These are phyloP conservation scores for Capromys pilorides DNA, from an alignment of 2,797 vertebrate species.

Conservation along the genomic window DNA sequence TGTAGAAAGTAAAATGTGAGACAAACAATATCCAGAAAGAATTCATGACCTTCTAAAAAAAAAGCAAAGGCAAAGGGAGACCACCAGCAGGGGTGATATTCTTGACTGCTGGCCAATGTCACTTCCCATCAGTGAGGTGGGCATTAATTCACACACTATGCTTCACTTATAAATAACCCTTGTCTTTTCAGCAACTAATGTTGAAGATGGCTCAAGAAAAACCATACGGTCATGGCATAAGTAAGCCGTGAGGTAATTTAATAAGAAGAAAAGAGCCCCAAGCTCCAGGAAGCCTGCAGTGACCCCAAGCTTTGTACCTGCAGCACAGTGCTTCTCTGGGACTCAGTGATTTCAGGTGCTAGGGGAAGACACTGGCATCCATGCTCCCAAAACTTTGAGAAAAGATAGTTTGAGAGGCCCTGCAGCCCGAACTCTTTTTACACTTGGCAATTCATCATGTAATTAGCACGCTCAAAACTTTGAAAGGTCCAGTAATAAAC, in stretches of 20 bases:
- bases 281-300: background rate
- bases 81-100: fast-evolving
- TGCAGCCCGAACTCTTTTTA: background rate
- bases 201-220: background rate
- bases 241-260: background rate
- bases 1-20: background rate
- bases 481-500: background rate
- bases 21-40: background rate
- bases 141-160: background rate
- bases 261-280: background rate
- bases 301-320: background rate
- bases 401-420: background rate
- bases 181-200: background rate
- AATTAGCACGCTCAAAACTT: background rate
- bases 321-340: background rate
- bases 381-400: background rate
- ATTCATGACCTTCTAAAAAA: background rate
- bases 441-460: background rate
- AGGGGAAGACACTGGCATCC: background rate
- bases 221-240: background rate
- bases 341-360: background rate
- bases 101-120: background rate
- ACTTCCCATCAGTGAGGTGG: background rate
- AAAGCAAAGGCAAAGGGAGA: background rate
- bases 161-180: background rate